Conservation (phyloP, 53 echinoderm and acorn worm species). For the Zoroaster sp. region DNA sequence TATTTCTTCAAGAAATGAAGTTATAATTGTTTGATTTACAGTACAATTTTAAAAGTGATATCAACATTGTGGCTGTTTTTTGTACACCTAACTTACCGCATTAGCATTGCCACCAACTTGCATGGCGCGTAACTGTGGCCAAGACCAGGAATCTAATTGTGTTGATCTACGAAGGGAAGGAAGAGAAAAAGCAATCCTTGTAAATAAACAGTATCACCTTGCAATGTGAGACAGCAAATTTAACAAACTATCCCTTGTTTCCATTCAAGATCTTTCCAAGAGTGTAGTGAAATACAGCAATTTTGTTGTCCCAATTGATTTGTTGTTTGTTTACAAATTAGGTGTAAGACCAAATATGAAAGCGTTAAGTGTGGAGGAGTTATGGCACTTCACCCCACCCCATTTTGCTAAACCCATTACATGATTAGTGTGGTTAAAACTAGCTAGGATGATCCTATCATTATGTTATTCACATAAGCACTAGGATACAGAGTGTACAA, state of each 20-base stretch:
- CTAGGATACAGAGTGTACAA: too few species aligned
- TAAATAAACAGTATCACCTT: too few species aligned
- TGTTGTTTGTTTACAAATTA: not conserved
- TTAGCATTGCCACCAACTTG: constrained; percentile 94
- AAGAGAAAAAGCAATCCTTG: not conserved
- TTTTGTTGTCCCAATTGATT: not conserved
- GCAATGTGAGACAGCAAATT: too few species aligned
- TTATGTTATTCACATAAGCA: too few species aligned
- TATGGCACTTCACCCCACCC: not conserved
- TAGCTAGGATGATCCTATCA: too few species aligned
- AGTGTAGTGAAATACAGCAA: not conserved
- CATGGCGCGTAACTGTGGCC: constrained; percentile 95
- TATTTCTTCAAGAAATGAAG: not conserved
- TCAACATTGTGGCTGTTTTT: not conserved
- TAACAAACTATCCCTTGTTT: not conserved
- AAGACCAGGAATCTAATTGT: constrained; percentile 88
- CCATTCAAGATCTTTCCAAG: not conserved
- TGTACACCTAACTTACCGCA: constrained; percentile 87
- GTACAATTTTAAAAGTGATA: not conserved
- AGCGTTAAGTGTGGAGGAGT: not conserved
- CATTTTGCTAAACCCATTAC: not conserved
- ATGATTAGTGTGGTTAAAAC: not conserved
- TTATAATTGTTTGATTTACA: not conserved
- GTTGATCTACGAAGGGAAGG: constrained; percentile 63
- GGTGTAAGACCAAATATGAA: not conserved